Evolutionary conservation across 2,797 vertebrate species (phyloP), one percentile per base, ranked within the genome.

Genomic region (Oreochromis grahami): DNA sequence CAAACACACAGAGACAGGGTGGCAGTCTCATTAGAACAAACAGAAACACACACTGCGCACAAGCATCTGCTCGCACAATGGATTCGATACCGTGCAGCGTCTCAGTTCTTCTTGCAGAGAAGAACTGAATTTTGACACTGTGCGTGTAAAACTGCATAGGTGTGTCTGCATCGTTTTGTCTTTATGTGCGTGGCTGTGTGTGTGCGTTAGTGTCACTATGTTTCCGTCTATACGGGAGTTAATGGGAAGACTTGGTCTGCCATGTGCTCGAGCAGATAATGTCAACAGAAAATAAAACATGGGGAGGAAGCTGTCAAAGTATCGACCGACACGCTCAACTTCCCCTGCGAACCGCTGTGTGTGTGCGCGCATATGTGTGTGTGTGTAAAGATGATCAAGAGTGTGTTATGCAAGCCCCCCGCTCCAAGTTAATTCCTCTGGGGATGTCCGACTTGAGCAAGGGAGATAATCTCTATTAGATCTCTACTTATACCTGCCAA

Each of bases 251-350:
- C 53, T 24, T 8, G 2, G 48, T 26, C 55, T 43, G 65, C 29
- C 38, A 72, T 68, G 76, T 65, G 84, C 76, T 65, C 14, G 7
- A 78, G 74, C 17, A 15, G 68, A 84, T 77, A 65, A 48, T 83
- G 78, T 74, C 48, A 74, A 74, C 80, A 79, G 58, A 70, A 24
- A 65, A 34, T 58, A 48, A 78, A 78, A 51, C 78, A 83, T 34
- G 8, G 15, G 24, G 92, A 89, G 93, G 93, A 94, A 94, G 87
- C 72, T n/a, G 85, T 88, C 83, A 80, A 58, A 56, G 91, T 94
- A 94, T 94, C 91, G 11, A 84, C 84, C 76, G 85, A 85, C 91
- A 92, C 58, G 81, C 48, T 92, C 78, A 70, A 89, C 91, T 93
- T 94, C 93, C 92, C 53, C 87, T 81, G 38, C 13, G 5, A 86